Percentiles rank a stretch among this genome's conserved stretches.
Evolutionary conservation across 1,140 invertebrate genomes (phyloP).

Genomic region (Meloidogyne exigua): DNA sequence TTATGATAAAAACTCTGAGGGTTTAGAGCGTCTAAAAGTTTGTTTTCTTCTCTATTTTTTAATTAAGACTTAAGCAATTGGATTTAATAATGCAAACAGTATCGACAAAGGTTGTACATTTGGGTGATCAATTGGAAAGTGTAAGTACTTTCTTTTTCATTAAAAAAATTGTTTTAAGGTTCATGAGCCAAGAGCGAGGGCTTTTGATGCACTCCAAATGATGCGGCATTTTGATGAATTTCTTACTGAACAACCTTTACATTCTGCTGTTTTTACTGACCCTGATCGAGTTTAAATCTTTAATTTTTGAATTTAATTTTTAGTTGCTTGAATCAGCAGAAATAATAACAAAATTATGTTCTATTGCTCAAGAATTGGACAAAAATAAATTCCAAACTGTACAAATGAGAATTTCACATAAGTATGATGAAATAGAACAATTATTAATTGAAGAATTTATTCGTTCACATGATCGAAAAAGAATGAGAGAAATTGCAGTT

Average conservation of each 20-base stretch:
- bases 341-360: slow-evolving; percentile 92
- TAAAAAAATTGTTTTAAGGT: too few relatives aligned
- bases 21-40: slow-evolving; percentile 58
- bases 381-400: slow-evolving; percentile 63
- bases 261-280: slow-evolving; percentile 83
- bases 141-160: too few relatives aligned
- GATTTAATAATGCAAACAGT: slow-evolving; percentile 94
- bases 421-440: slow-evolving; percentile 87
- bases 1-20: slow-evolving; percentile 55
- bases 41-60: not conserved
- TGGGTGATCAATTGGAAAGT: slow-evolving; percentile 93
- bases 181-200: slow-evolving; percentile 85
- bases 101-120: slow-evolving; percentile 91
- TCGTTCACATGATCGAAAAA: slow-evolving; percentile 78
- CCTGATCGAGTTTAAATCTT: slow-evolving; percentile 72
- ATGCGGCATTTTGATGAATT: slow-evolving; percentile 92
- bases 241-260: slow-evolving; percentile 78
- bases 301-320: slow-evolving; percentile 28
- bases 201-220: slow-evolving; percentile 87
- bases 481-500: slow-evolving; percentile 88
- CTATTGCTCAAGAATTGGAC: slow-evolving; percentile 88
- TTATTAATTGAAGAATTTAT: slow-evolving; percentile 92
- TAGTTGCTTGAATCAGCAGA: slow-evolving; percentile 92
- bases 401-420: slow-evolving; percentile 56
- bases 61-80: slow-evolving; percentile 71